Evolutionary conservation across 2,797 vertebrate genomes (phyloP).

Genomic region (Eleutherodactylus coqui): DNA sequence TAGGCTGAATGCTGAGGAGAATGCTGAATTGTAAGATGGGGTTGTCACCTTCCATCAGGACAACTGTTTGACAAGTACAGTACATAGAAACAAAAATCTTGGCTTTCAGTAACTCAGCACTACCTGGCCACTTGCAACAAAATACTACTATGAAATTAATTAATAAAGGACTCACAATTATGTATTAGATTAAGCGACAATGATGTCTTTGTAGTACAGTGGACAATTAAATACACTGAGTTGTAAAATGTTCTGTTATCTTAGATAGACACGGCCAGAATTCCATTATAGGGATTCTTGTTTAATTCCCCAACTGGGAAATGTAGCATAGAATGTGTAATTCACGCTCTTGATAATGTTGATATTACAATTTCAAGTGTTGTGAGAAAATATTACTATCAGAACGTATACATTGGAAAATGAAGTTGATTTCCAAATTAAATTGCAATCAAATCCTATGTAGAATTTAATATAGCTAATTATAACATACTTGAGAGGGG

Average conservation of each 20-base stretch:
- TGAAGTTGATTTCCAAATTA: not conserved
- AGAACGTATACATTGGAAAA: conserved; percentile 8
- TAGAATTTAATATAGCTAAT: not conserved
- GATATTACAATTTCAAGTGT: conserved; percentile 29
- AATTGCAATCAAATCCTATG: not conserved
- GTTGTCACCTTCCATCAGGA: conserved; percentile 44
- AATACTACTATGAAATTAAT: conserved; percentile 41
- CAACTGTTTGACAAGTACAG: conserved; percentile 10
- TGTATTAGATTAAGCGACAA: not conserved
- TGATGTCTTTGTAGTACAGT: not conserved
- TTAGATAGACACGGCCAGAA: not conserved
- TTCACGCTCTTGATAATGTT: conserved; percentile 8
- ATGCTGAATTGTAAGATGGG: conserved; percentile 43
- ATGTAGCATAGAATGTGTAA: conserved; percentile 18
- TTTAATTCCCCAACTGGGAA: conserved; percentile 50
- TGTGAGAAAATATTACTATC: not conserved
- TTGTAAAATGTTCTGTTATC: conserved; percentile 21
- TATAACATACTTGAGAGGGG: not conserved
- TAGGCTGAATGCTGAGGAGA: conserved; percentile 16
- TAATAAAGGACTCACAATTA: conserved; percentile 7
- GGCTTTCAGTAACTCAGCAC: conserved; percentile 9
- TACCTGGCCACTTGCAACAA: not conserved
- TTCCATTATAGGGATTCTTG: conserved; percentile 33
- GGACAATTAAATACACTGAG: not conserved
- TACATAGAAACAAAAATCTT: not conserved